Base-by-base conservation (phyloP, 2,888 invertebrate genomes). In the Chrysolina oricalcia region DNA sequence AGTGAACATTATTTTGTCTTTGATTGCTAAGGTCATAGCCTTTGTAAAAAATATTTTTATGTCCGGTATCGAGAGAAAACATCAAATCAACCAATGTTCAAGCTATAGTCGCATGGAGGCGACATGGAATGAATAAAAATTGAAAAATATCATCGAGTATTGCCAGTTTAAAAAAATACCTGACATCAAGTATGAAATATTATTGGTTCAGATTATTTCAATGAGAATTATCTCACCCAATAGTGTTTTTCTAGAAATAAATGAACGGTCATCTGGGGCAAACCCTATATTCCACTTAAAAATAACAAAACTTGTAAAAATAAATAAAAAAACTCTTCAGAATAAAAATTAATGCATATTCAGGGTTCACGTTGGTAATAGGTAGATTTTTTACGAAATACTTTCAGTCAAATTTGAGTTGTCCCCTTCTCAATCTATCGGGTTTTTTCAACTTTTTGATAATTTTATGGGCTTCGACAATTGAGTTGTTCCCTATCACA, bases 91-190 rank as follows among this genome's bases (percentile, higher is more conserved):
- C 62, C 27, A 23, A 62, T 62, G 23, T 62, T 62, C 62, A 62
- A 62, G 23, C 21, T 62, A 62, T 62, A 62, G 62, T 62, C 62
- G 27, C 62, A 62, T 62, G 27, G 27, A 62, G 62, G 62, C 27
- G 48, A 48, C 48, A 48, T 48, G 48, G 48, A 48, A 48, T 48
- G 48, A 48, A 48, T n/a, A 13, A 48, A 13, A 48, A 48, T 48
- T 13, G 48, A 48, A 48, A 48, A 48, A 4, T 10, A 48, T 48
- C 48, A 48, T 13, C 15, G 11, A 48, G 48, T 48, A n/a, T 48
- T 40, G 5, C 48, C n/a, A 48, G 48, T 48, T 48, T 13, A 48
- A 48, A 48, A 48, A 48, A 48, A 48, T 48, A 48, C 48, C 48
- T 48, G 15, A 48, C 48, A 48, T 48, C 15, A 15, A 48, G 48